Conservation (phyloP, 2,113 vertebrate species). For the Colius striatus region DNA sequence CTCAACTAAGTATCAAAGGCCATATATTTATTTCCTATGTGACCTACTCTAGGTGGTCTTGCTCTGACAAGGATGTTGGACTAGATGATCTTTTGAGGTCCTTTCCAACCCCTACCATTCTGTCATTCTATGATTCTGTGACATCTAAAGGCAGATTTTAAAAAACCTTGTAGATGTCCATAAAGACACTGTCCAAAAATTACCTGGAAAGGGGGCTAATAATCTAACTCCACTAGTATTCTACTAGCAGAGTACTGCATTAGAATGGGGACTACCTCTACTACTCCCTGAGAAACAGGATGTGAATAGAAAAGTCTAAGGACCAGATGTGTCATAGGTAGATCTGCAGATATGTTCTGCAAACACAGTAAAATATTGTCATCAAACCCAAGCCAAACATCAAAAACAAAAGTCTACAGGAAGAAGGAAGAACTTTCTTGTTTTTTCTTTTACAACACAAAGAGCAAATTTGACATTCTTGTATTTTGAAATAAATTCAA, state of each 20-base stretch:
- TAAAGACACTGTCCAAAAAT: not conserved
- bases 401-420: not conserved
- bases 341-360: not conserved
- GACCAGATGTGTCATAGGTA: fast-evolving
- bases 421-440: not conserved
- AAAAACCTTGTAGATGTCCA: not conserved
- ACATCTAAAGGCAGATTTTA: not conserved
- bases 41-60: too few relatives aligned
- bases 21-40: not conserved
- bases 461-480: not conserved
- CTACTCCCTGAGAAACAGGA: not conserved
- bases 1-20: not conserved
- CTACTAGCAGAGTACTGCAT: not conserved
- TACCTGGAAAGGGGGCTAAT: not conserved
- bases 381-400: not conserved
- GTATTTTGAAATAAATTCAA: not conserved
- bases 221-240: not conserved
- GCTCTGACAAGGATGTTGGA: too few relatives aligned
- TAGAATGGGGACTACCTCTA: not conserved
- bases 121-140: too few relatives aligned
- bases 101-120: too few relatives aligned
- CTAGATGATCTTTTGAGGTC: too few relatives aligned
- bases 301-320: not conserved
- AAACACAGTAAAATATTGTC: not conserved
- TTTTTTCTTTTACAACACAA: not conserved